Conservation (phyloP, 1,140 invertebrate species). For the Lasioglossum baleicum region DNA sequence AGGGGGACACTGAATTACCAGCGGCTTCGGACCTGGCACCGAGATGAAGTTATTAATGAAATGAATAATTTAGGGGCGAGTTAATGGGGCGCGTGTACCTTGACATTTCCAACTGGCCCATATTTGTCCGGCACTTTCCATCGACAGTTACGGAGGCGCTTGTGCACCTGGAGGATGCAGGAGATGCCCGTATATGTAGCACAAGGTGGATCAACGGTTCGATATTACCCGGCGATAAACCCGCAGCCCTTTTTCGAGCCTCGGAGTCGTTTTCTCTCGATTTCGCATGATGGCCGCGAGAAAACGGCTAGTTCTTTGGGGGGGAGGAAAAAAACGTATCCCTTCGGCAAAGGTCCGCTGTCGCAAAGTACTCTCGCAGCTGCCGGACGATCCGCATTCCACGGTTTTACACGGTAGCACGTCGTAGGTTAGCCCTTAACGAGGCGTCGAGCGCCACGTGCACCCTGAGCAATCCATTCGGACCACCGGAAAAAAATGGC, state of each 20-base stretch:
- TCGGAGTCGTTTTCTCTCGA: conserved; percentile 8
- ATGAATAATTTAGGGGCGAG: conserved; percentile 13
- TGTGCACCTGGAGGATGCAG: conserved; percentile 41
- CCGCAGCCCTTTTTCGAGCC: not conserved
- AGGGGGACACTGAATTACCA: conserved; percentile 1
- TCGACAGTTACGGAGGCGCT: conserved; percentile 37
- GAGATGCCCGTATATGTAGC: conserved; percentile 33
- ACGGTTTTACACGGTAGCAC: conserved; percentile 47
- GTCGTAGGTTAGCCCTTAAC: conserved; percentile 50
- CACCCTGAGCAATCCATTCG: conserved; percentile 27
- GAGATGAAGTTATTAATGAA: conserved; percentile 39
- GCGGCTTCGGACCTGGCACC: not conserved
- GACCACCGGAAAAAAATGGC: conserved; percentile 2
- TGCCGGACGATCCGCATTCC: conserved; percentile 54
- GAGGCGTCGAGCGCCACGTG: conserved; percentile 29
- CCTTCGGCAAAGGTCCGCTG: not conserved
- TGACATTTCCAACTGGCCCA: conserved; percentile 19
- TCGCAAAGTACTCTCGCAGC: conserved; percentile 40
- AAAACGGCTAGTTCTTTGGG: conserved; percentile 20
- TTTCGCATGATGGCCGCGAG: conserved; percentile 30
- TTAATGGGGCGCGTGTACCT: conserved; percentile 10
- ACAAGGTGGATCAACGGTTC: conserved; percentile 44
- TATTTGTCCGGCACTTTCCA: conserved; percentile 41
- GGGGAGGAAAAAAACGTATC: conserved; percentile 21
- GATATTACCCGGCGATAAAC: conserved; percentile 40